A percentile compares a stretch with the other conserved stretches of the same genome.
Conservation (phyloP, 2,888 invertebrate genomes). For the Agrochola lota region DNA sequence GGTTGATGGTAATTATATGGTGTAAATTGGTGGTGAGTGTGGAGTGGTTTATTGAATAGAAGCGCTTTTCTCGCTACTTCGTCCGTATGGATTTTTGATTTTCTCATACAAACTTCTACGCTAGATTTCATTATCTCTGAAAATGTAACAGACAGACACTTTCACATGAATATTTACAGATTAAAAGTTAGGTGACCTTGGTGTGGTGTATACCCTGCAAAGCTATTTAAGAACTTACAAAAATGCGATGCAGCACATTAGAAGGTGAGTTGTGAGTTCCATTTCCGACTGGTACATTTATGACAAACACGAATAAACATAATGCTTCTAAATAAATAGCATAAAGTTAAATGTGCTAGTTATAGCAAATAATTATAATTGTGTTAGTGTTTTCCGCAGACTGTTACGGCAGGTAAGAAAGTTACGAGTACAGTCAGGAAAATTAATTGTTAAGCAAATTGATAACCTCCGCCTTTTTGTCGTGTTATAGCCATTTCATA, state of each 20-base stretch:
- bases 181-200: background rate
- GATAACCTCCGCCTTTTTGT: background rate
- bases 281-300: background rate
- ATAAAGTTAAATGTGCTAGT: background rate
- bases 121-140: background rate
- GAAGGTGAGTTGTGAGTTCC: background rate
- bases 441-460: background rate
- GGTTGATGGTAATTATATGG: conserved; percentile 37
- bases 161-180: background rate
- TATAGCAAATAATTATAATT: background rate
- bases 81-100: background rate
- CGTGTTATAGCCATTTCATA: background rate
- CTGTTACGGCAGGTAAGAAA: too few relatives aligned
- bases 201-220: background rate
- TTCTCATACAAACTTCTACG: background rate
- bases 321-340: background rate
- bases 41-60: conserved; percentile 10
- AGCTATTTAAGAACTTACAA: background rate
- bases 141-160: background rate
- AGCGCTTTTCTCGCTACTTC: background rate
- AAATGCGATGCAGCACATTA: background rate
- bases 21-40: background rate
- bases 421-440: too few relatives aligned
- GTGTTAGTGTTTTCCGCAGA: background rate
- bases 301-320: background rate